Conservation (phyloP, 2,113 vertebrate genomes). For the Gallinago paraguaiae region DNA sequence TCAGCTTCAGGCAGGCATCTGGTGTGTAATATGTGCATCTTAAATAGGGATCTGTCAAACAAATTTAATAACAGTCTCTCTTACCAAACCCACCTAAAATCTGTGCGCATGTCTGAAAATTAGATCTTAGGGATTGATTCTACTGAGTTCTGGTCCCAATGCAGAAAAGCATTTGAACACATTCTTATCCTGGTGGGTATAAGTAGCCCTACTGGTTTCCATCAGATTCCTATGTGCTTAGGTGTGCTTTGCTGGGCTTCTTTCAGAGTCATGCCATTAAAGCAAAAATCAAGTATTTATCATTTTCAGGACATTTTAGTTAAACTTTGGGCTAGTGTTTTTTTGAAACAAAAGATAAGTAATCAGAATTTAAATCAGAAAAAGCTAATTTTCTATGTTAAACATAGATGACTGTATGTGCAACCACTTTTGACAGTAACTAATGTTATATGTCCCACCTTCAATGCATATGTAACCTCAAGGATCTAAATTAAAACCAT, state of each 20-base stretch:
- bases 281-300: neutral
- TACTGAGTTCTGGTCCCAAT: neutral
- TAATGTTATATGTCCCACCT: neutral
- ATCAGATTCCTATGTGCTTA: neutral
- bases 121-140: neutral
- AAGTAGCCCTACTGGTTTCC: neutral
- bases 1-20: constrained; percentile 37
- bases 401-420: neutral
- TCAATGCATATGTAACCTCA: neutral
- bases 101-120: neutral
- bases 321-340: neutral
- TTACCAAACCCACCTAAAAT: constrained; percentile 34
- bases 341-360: neutral
- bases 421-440: neutral
- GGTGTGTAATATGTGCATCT: constrained; percentile 34
- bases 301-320: neutral
- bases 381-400: neutral
- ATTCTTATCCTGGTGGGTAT: neutral
- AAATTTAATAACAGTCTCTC: constrained; percentile 35
- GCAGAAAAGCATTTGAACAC: neutral
- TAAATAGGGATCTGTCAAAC: constrained; percentile 26
- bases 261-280: neutral
- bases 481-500: constrained; percentile 19
- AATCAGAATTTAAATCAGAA: neutral
- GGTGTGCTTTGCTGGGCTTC: neutral